phyloP scores from a whole-genome alignment of 2,888 invertebrate genomes.

The Drosophila yooni region DNA sequence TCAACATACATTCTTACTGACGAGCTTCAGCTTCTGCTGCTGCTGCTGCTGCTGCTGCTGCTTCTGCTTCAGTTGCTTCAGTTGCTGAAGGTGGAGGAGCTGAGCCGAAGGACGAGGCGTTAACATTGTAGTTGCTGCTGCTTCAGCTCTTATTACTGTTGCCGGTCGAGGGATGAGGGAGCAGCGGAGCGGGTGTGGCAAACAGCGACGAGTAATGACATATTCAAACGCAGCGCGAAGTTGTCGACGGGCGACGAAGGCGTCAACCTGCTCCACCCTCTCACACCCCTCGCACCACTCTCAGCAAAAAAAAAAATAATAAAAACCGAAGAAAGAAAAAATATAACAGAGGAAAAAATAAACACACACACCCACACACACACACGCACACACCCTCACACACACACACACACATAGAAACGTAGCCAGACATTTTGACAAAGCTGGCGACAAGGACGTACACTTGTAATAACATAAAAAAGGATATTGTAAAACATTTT shows the following conservation, averaged over 20 bases:
- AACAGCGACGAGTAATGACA: conserved; percentile 67
- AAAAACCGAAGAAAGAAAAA: conserved; percentile 20
- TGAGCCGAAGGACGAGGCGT: conserved; percentile 58
- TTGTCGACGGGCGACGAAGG: conserved; percentile 70
- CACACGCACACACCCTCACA: background rate
- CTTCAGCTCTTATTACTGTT: conserved; percentile 34
- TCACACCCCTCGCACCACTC: conserved; percentile 9
- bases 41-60: background rate
- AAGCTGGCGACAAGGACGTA: conserved; percentile 83
- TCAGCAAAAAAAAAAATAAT: conserved; percentile 18
- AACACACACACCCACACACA: conserved; percentile 4
- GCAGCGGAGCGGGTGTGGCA: conserved; percentile 9
- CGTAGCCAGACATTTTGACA: conserved; percentile 82
- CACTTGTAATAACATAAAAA: conserved; percentile 83
- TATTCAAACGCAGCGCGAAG: conserved; percentile 77
- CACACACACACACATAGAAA: conserved; percentile 26
- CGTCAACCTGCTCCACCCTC: conserved; percentile 43
- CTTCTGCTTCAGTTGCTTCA: background rate
- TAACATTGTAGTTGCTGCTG: conserved; percentile 63
- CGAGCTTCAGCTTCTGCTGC: conserved; percentile 21
- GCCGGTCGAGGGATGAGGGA: conserved; percentile 5
- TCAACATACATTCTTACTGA: conserved; percentile 62
- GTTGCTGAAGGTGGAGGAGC: background rate
- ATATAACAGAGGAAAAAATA: conserved; percentile 9
- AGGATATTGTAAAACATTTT: conserved; percentile 84